These are phyloP conservation scores for Phainopepla nitens DNA, from an alignment of 2,113 vertebrate genomes.

Conservation along the genomic window DNA sequence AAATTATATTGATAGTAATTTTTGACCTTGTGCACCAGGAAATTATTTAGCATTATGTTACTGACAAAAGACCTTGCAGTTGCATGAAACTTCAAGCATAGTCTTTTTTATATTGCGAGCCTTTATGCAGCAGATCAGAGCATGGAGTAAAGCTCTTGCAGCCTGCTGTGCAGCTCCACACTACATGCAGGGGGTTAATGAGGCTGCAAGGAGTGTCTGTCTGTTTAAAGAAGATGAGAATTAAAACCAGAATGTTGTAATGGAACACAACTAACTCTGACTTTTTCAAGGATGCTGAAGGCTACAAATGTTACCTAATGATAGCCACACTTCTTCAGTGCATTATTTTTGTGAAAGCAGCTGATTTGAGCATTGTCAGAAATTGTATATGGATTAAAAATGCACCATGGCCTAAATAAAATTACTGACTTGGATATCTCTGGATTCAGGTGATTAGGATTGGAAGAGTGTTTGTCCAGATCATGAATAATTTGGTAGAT, in stretches of 20 bases:
- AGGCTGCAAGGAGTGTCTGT: background rate
- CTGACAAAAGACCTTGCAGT: background rate
- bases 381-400: background rate
- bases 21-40: constrained; percentile 10
- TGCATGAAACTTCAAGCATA: background rate
- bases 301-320: background rate
- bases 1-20: background rate
- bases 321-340: background rate
- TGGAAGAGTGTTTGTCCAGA: background rate
- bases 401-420: background rate
- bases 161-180: background rate
- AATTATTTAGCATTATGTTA: background rate
- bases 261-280: background rate
- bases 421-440: background rate
- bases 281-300: background rate
- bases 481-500: background rate
- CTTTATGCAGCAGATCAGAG: background rate
- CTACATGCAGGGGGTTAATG: constrained; percentile 18
- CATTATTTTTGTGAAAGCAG: background rate
- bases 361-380: background rate
- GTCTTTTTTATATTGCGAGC: background rate
- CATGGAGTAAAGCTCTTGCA: background rate
- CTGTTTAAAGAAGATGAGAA: constrained; percentile 24
- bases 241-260: background rate
- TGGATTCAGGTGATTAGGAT: background rate